phyloP scores from a whole-genome alignment of 2,113 vertebrate genomes.

The Nothoprocta pentlandii region DNA sequence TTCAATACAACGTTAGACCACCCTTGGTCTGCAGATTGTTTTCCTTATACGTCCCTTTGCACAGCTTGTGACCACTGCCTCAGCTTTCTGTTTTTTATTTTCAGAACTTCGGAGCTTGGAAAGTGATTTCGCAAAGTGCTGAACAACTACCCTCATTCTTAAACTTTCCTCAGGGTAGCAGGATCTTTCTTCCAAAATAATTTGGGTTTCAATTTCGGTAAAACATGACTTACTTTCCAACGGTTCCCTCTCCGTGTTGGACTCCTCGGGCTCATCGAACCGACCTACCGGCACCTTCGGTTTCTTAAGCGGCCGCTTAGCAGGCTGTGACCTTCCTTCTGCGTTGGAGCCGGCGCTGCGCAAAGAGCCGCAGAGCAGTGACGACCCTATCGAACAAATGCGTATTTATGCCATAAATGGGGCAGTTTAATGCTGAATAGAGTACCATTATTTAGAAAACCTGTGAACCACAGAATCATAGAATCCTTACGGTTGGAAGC shows the following conservation, averaged over 20 bases:
- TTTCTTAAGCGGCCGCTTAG: constrained; percentile 83
- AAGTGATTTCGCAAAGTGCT: background rate
- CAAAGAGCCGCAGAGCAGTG: constrained; percentile 35
- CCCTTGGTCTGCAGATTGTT: rapidly evolving
- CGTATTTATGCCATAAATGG: background rate
- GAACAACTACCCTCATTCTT: background rate
- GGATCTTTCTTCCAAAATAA: background rate
- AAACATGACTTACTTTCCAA: constrained; percentile 84
- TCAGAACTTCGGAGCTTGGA: background rate
- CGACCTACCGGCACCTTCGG: constrained; percentile 89
- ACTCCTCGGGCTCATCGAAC: constrained; percentile 85
- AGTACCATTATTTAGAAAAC: background rate
- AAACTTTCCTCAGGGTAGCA: background rate
- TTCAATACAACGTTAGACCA: background rate
- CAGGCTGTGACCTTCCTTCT: constrained; percentile 62
- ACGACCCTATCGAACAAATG: constrained; percentile 41
- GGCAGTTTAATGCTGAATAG: background rate
- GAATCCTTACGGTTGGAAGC: too few species aligned
- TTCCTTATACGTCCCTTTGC: background rate
- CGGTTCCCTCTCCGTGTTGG: constrained; percentile 79
- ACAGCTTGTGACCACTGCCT: background rate
- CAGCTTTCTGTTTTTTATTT: background rate
- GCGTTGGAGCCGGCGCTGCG: constrained; percentile 64
- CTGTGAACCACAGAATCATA: background rate
- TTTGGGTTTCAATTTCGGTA: background rate